Conservation (phyloP, 1,140 invertebrate genomes). For the Platyscapa corneri region DNA sequence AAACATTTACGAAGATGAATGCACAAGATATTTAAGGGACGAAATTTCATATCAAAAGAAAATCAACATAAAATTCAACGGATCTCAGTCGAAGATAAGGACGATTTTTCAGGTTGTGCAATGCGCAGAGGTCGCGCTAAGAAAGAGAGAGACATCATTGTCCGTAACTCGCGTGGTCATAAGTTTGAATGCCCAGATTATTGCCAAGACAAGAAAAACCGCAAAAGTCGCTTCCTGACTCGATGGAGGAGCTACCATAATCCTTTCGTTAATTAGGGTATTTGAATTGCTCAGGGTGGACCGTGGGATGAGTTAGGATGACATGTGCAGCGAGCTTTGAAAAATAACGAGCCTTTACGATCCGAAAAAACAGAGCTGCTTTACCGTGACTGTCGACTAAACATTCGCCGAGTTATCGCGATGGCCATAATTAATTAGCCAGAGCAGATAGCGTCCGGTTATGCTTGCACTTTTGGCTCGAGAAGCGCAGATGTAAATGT, state of each 20-base stretch:
- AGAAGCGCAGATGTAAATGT: not conserved
- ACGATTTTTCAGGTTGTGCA: not conserved
- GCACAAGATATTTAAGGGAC: conserved; percentile 2
- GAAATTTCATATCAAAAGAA: conserved; percentile 18
- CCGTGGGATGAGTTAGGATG: not conserved
- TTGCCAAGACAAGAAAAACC: conserved; percentile 1
- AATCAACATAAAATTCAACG: conserved; percentile 24
- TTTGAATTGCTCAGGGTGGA: conserved; percentile 23
- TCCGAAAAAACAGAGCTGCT: conserved; percentile 8
- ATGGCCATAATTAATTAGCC: conserved; percentile 50
- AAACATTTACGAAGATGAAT: conserved; percentile 15
- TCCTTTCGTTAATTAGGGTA: conserved; percentile 41
- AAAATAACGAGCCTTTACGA: conserved; percentile 19
- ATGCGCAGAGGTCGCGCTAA: not conserved
- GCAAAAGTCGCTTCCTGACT: conserved; percentile 25
- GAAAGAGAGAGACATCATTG: conserved; percentile 25
- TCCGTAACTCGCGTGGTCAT: not conserved
- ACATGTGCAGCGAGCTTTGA: conserved; percentile 17
- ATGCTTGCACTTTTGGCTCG: not conserved
- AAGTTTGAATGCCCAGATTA: conserved; percentile 5
- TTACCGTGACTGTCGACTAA: conserved; percentile 46
- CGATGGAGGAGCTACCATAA: not conserved
- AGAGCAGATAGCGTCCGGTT: conserved; percentile 15
- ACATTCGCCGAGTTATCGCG: conserved; percentile 45
- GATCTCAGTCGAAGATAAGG: conserved; percentile 14